Base-by-base conservation (phyloP, 2,888 invertebrate species). In the Lacanobia wlatinum region DNA sequence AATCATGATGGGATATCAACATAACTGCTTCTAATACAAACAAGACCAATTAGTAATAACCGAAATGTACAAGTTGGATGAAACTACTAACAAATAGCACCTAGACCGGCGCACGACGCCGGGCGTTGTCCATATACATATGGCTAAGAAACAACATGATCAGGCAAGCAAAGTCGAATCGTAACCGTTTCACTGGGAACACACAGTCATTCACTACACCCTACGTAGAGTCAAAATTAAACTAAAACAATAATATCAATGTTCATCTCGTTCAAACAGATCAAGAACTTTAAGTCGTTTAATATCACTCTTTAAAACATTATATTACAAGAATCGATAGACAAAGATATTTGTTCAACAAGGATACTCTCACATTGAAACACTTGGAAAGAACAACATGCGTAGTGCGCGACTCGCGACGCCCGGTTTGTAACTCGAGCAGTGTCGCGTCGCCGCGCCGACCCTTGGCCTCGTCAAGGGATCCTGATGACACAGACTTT, bases 61-160 rank as follows among this genome's bases (percentile, higher is more conserved):
- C 63, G 75, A 87, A 85, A 78, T 76, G 56, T 74, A 74, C 68
- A 75, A 70, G 77, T 84, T 75, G 78, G 83, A 78, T 87, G 87
- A 86, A 86, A 87, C 84, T 90, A 90, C 87, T 88, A 93, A 92
- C 89, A 90, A 90, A 92, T 94, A 95, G 95, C 95, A 95, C 95
- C 95, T 93, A 92, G 90, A 86, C 89, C 90, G 91, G 88, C 90
- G 78, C 84, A 80, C 84, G 77, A 66, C 80, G 84, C 86, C 91
- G 87, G 88, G 81, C 83, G 81, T 80, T 82, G 86, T 78, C 84
- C 87, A 82, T 82, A 83, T 75, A 86, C 85, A 87, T 82, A 90
- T 91, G 92, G 90, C 90, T 92, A 91, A 92, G 89, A 89, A 88
- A 87, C 84, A 90, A 91, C 88, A 88, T 81, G 88, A 83, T 88